A percentile compares a stretch with the other conserved stretches of the same genome.
phyloP scores from a whole-genome alignment of 2,113 vertebrate genomes.

The Podarcis raffonei region DNA sequence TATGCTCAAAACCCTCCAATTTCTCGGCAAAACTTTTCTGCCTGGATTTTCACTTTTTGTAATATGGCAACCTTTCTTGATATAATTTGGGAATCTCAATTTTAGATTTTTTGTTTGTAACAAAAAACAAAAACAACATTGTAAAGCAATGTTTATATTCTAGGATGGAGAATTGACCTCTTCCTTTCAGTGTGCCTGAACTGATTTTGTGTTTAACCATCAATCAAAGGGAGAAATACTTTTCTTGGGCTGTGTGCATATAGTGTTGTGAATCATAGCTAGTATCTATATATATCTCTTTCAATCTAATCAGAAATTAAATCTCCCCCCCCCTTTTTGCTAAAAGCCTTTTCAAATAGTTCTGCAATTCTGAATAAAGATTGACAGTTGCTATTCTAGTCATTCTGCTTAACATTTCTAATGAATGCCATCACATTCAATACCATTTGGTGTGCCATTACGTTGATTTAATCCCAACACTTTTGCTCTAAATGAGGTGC shows the following conservation, averaged over 20 bases:
- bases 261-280: background rate
- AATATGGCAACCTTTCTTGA: background rate
- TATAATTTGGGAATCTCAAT: background rate
- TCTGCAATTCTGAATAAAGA: background rate
- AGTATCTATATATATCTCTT: constrained; percentile 8
- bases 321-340: background rate
- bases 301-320: constrained; percentile 12
- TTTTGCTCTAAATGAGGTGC: background rate
- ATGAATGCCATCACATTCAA: constrained; percentile 22
- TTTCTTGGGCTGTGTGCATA: background rate
- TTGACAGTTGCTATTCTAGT: background rate
- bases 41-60: no score
- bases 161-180: background rate
- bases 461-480: constrained; percentile 15
- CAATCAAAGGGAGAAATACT: background rate
- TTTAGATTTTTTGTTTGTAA: no score
- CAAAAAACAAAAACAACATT: background rate
- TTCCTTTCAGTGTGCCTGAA: background rate
- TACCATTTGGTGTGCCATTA: background rate
- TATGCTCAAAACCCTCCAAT: no score
- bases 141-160: background rate
- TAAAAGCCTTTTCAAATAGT: background rate
- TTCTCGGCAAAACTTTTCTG: no score
- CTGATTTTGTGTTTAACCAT: background rate
- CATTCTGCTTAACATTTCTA: constrained; percentile 28